Conservation (phyloP, 2,888 invertebrate species). For the Nycteola revayana region DNA sequence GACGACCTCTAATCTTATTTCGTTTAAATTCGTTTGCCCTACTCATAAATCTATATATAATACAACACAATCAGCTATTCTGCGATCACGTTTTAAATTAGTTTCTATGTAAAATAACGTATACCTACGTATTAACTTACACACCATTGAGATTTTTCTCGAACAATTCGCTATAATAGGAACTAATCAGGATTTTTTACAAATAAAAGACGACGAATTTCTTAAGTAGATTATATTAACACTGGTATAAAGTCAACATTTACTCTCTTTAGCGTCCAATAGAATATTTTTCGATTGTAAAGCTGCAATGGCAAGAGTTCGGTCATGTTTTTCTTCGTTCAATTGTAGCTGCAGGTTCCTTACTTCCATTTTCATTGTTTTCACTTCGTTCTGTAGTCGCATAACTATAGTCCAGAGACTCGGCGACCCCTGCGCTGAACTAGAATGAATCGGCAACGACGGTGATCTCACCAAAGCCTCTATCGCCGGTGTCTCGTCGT, state of each 20-base stretch:
- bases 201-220: constrained; percentile 5
- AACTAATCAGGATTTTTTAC: too few relatives aligned
- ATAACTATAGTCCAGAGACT: constrained; percentile 90
- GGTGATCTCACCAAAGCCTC: constrained; percentile 74
- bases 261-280: constrained; percentile 74
- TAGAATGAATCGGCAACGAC: constrained; percentile 69
- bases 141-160: too few relatives aligned
- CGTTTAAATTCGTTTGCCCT: background rate
- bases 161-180: too few relatives aligned
- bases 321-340: constrained; percentile 85
- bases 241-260: constrained; percentile 54
- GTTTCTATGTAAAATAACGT: background rate
- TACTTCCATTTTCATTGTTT: constrained; percentile 84
- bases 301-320: constrained; percentile 69
- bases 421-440: constrained; percentile 70
- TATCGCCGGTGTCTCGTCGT: constrained; percentile 66
- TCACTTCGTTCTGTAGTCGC: constrained; percentile 88
- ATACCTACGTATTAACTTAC: too few relatives aligned
- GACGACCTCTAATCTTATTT: background rate
- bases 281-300: constrained; percentile 66
- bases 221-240: constrained; percentile 22
- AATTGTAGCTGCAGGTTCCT: constrained; percentile 82
- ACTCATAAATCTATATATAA: background rate
- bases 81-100: constrained; percentile 7
- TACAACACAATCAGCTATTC: background rate